Evolutionary conservation across 2,113 vertebrate species (phyloP).

Genomic region (Laticauda colubrina): DNA sequence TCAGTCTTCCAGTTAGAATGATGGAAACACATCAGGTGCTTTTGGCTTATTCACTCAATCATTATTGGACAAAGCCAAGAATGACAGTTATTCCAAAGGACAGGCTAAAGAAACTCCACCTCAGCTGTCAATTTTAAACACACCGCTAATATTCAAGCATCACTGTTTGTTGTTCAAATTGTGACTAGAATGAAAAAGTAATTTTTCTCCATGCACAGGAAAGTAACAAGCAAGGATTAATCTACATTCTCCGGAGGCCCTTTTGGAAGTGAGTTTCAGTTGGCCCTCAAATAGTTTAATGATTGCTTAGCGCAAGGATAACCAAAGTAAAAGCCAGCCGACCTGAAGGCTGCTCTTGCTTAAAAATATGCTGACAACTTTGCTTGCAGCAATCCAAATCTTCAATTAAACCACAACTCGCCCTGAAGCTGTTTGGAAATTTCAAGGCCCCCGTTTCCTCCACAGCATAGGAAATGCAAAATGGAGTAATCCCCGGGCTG

Average conservation of each 20-base stretch:
- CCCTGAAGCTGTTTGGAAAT: neutral
- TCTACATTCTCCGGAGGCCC: neutral
- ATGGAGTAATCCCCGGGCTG: neutral
- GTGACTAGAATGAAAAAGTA: neutral
- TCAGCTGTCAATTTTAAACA: neutral
- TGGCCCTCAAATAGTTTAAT: neutral
- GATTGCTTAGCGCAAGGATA: neutral
- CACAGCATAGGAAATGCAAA: neutral
- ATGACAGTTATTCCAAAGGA: neutral
- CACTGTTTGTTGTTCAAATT: neutral
- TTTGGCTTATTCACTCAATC: neutral
- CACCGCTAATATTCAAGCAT: neutral
- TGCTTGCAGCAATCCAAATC: neutral
- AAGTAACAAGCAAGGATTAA: neutral
- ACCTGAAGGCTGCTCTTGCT: neutral
- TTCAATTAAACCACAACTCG: neutral
- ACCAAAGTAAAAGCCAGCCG: neutral
- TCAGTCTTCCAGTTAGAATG: neutral
- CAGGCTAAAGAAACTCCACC: neutral
- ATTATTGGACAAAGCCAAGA: neutral
- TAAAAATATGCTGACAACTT: neutral
- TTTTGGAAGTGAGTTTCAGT: neutral
- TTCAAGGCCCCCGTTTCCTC: neutral
- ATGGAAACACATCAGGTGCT: neutral
- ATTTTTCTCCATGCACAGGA: neutral